Conservation (phyloP, 2,113 vertebrate species). For the Blennius ocellaris region DNA sequence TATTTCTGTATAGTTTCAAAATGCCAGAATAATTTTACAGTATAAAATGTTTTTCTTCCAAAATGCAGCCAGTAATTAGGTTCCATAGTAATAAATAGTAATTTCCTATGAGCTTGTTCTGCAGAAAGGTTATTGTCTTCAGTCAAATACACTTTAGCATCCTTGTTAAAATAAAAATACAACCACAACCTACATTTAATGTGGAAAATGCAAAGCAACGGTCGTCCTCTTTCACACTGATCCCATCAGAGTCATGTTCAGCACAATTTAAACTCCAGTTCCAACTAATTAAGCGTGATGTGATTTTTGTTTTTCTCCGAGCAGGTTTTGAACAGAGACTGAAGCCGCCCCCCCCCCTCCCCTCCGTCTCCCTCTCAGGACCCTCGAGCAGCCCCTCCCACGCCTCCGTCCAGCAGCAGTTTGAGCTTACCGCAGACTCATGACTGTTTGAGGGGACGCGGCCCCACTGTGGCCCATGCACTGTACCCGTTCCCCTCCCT, state of each 20-base stretch:
- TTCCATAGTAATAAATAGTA: no score
- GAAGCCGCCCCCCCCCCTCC: constrained; percentile 23
- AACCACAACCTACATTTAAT: no score
- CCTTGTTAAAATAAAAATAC: no score
- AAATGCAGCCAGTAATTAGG: no score
- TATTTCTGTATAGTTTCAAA: no score
- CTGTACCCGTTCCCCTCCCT: constrained; percentile 73
- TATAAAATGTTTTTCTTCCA: no score
- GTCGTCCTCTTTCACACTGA: no score
- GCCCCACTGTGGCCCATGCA: constrained; percentile 77
- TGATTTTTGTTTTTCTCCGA: neutral
- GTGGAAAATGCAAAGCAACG: no score
- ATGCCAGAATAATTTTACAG: no score
- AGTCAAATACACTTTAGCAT: no score
- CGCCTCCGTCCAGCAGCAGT: neutral
- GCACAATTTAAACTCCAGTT: neutral
- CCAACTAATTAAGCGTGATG: neutral
- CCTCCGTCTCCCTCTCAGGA: constrained; percentile 29
- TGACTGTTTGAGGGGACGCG: constrained; percentile 67
- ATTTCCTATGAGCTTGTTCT: no score
- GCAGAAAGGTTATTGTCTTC: no score
- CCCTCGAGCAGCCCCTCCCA: constrained; percentile 17
- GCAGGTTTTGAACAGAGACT: constrained; percentile 24
- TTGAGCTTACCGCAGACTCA: constrained; percentile 43
- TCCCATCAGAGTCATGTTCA: neutral